Conservation (phyloP, 1,140 invertebrate species). For the Ceratina australensis region DNA sequence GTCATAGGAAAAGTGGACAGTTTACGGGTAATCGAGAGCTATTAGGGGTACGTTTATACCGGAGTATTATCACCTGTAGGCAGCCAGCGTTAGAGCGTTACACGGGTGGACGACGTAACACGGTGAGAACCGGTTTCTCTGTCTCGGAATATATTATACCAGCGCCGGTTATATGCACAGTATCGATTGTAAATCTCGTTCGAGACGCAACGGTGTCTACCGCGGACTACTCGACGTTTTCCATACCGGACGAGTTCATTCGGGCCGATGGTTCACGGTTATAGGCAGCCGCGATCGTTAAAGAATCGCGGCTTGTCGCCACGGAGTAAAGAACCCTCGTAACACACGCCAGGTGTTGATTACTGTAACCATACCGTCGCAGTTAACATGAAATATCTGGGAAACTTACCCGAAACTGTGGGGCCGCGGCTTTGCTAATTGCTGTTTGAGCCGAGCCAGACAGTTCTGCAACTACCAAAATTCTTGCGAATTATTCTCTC, state of each 20-base stretch:
- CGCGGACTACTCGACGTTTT: neutral
- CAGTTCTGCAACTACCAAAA: too few relatives aligned
- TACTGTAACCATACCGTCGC: neutral
- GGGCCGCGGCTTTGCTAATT: slow-evolving; percentile 58
- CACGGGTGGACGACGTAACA: slow-evolving; percentile 37
- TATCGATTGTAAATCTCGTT: slow-evolving; percentile 58
- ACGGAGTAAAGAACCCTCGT: slow-evolving; percentile 12
- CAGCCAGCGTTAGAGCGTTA: slow-evolving; percentile 34
- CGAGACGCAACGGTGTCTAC: neutral
- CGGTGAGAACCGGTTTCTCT: slow-evolving; percentile 44
- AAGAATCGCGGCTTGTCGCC: neutral
- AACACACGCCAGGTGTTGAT: slow-evolving; percentile 11
- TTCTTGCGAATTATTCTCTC: too few relatives aligned
- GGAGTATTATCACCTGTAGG: slow-evolving; percentile 51
- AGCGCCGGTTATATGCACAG: slow-evolving; percentile 13
- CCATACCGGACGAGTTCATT: slow-evolving; percentile 11
- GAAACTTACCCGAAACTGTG: slow-evolving; percentile 43
- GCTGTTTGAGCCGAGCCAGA: slow-evolving; percentile 44
- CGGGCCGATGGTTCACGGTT: neutral
- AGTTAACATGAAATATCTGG: slow-evolving; percentile 56
- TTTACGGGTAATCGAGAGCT: slow-evolving; percentile 47
- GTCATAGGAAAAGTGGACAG: slow-evolving; percentile 44
- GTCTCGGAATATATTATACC: slow-evolving; percentile 30
- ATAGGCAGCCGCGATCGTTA: neutral
- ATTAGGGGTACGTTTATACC: slow-evolving; percentile 57